A percentile compares a stretch with the other conserved stretches of the same genome.
These are phyloP conservation scores for Bovichtus variegatus DNA, from an alignment of 2,797 vertebrate genomes.

Conservation along the genomic window DNA sequence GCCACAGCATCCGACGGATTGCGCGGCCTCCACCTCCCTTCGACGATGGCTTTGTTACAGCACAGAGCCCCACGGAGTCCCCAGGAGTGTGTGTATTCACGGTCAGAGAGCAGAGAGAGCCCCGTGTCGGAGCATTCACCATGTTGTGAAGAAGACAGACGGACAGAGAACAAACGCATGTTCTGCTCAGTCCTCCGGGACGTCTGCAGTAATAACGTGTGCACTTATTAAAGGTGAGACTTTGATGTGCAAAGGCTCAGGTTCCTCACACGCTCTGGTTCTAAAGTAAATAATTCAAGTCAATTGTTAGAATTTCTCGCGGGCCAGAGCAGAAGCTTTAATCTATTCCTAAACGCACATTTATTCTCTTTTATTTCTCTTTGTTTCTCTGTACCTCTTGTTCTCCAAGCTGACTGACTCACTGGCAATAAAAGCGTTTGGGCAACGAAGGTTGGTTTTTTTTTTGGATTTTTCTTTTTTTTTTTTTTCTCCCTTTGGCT, in stretches of 20 bases:
- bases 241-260: background rate
- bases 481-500: too few relatives aligned
- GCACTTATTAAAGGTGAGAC: constrained; percentile 12
- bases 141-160: too few relatives aligned
- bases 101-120: constrained; percentile 15
- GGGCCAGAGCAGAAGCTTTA: background rate
- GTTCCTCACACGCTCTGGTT: background rate
- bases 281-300: background rate
- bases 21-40: constrained; percentile 26
- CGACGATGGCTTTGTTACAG: constrained; percentile 31
- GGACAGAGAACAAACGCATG: background rate
- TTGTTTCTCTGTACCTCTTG: background rate
- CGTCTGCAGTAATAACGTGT: background rate
- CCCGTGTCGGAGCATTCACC: too few relatives aligned
- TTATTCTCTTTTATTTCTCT: too few relatives aligned
- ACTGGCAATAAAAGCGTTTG: too few relatives aligned
- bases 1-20: constrained; percentile 38
- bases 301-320: background rate
- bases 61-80: constrained; percentile 8
- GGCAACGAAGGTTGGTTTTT: too few relatives aligned
- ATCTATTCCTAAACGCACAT: background rate
- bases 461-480: too few relatives aligned
- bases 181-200: background rate
- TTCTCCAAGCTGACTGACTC: too few relatives aligned
- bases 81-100: constrained; percentile 14